Evolutionary conservation across 2,888 invertebrate species (phyloP).

Genomic region (Bibio marci): DNA sequence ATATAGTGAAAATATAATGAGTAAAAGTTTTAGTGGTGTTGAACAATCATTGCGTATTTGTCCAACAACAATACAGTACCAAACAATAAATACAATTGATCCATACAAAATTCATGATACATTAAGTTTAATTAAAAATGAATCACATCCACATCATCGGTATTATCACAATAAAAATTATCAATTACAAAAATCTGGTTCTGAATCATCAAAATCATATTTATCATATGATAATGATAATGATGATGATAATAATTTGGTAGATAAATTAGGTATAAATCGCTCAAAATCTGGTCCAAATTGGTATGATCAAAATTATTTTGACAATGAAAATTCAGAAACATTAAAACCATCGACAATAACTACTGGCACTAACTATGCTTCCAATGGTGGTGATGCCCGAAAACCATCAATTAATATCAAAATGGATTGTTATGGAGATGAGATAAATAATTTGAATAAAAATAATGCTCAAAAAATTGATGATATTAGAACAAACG

Average conservation of each 20-base stretch:
- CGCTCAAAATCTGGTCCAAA: slow-evolving; percentile 31
- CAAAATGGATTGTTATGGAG: slow-evolving; percentile 26
- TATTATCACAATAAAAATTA: slow-evolving; percentile 18
- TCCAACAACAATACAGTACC: background rate
- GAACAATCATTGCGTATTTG: slow-evolving; percentile 18
- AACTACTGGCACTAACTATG: too few species aligned
- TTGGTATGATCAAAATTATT: slow-evolving; percentile 19
- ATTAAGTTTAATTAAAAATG: slow-evolving; percentile 16
- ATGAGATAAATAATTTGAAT: slow-evolving; percentile 19
- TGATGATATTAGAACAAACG: slow-evolving; percentile 14
- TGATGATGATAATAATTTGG: background rate
- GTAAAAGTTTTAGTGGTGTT: slow-evolving; percentile 29
- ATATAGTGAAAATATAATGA: slow-evolving; percentile 28
- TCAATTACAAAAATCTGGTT: slow-evolving; percentile 24
- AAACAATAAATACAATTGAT: slow-evolving; percentile 18
- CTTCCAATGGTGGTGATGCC: too few species aligned
- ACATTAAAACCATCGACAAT: slow-evolving; percentile 23
- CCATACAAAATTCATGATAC: slow-evolving; percentile 24
- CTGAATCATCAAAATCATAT: slow-evolving; percentile 17
- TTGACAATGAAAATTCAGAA: slow-evolving; percentile 21
- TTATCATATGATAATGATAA: slow-evolving; percentile 2
- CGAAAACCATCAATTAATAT: slow-evolving; percentile 23
- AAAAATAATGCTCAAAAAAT: slow-evolving; percentile 34
- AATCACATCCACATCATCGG: slow-evolving; percentile 7
- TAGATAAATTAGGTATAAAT: slow-evolving; percentile 12